Evolutionary conservation across 1,140 invertebrate genomes (phyloP).

Genomic region (Coenobita brevimanus): DNA sequence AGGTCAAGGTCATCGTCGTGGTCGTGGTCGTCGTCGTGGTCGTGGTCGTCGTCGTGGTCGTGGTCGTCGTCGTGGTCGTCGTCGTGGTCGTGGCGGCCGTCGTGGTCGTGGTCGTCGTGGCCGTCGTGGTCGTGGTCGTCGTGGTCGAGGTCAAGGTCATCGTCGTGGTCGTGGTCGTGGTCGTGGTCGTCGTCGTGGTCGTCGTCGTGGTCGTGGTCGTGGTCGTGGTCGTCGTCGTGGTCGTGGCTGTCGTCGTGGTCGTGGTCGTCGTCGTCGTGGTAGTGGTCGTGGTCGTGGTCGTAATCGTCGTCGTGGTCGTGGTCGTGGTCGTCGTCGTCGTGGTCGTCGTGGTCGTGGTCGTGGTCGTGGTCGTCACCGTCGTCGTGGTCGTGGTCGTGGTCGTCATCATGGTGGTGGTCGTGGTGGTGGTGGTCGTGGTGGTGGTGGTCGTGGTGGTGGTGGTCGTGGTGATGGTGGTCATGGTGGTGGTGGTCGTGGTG

Average conservation of each 20-base stretch:
- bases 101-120: background rate
- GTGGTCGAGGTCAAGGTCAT: background rate
- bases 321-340: too few relatives aligned
- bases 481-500: too few relatives aligned
- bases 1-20: background rate
- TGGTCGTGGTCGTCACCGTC: too few relatives aligned
- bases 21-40: background rate
- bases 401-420: background rate
- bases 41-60: background rate
- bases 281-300: too few relatives aligned
- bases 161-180: background rate
- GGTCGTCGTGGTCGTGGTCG: too few relatives aligned
- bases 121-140: background rate
- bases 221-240: background rate
- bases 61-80: background rate
- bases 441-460: background rate
- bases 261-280: too few relatives aligned
- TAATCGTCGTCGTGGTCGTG: too few relatives aligned
- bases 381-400: too few relatives aligned
- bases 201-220: background rate
- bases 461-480: too few relatives aligned
- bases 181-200: background rate
- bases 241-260: too few relatives aligned
- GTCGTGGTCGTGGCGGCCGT: background rate
- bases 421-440: background rate